phyloP scores from a whole-genome alignment of 2,113 vertebrate species.

The Nesogale talazaci region DNA sequence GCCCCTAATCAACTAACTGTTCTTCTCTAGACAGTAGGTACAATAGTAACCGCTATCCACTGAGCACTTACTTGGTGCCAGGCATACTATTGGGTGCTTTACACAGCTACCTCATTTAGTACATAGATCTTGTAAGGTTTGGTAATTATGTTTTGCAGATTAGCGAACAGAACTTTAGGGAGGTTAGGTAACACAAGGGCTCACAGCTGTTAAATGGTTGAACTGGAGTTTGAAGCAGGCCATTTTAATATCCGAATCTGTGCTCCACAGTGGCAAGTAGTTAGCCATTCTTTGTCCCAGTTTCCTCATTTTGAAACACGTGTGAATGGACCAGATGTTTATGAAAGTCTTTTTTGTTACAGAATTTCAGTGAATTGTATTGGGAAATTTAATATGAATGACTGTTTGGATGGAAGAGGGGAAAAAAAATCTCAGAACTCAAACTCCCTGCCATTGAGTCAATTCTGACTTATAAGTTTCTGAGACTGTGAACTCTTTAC shows the following conservation, averaged over 20 bases:
- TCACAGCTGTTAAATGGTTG: not conserved
- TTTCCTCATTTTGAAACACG: conserved; percentile 7
- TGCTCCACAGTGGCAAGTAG: not conserved
- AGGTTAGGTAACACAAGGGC: not conserved
- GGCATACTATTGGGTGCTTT: not conserved
- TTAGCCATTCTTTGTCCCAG: not conserved
- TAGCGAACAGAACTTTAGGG: not conserved
- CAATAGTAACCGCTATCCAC: not conserved
- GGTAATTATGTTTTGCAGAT: not conserved
- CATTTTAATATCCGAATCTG: not conserved
- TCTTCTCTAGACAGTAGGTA: not conserved
- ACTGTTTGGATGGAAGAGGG: not conserved
- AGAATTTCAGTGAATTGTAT: not conserved
- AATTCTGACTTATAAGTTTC: no score
- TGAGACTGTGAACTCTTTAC: no score
- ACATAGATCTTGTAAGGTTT: not conserved
- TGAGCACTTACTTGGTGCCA: not conserved
- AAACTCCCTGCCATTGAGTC: no score
- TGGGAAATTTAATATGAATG: not conserved
- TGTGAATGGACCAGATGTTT: not conserved
- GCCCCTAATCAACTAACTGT: not conserved
- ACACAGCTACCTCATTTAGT: not conserved
- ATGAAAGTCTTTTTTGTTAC: not conserved
- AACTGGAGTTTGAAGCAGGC: not conserved
- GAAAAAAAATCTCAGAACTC: no score